Conservation (phyloP, 2,888 invertebrate genomes). For the Caenorhabditis afra region DNA sequence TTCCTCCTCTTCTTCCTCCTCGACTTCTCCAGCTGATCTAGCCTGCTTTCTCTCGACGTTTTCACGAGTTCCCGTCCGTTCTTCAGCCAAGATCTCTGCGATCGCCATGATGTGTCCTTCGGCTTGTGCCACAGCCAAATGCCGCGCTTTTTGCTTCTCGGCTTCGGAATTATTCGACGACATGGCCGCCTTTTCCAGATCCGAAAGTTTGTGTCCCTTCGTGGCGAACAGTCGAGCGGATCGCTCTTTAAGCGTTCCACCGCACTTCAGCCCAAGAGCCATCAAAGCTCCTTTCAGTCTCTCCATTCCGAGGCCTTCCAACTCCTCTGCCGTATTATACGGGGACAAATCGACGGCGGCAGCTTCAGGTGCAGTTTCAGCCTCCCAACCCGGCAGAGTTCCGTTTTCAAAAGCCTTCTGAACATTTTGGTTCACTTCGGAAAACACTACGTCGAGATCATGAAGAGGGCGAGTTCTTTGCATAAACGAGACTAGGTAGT, state of each 20-base stretch:
- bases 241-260: slow-evolving; percentile 94
- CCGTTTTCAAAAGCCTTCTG: slow-evolving; percentile 91
- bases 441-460: slow-evolving; percentile 70
- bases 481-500: slow-evolving; percentile 75
- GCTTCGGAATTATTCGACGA: slow-evolving; percentile 72
- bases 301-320: slow-evolving; percentile 96
- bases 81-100: slow-evolving; percentile 83
- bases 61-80: slow-evolving; percentile 93
- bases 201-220: slow-evolving; percentile 90
- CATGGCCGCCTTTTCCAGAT: slow-evolving; percentile 90
- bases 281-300: slow-evolving; percentile 97
- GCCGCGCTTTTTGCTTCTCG: slow-evolving; percentile 65
- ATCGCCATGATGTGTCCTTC: slow-evolving; percentile 58
- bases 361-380: slow-evolving; percentile 72
- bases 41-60: slow-evolving; percentile 98
- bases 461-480: slow-evolving; percentile 75
- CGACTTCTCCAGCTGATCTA: slow-evolving; percentile 83
- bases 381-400: slow-evolving; percentile 93
- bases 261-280: slow-evolving; percentile 97
- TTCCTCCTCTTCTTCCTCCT: slow-evolving; percentile 86
- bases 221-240: slow-evolving; percentile 96
- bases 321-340: slow-evolving; percentile 96
- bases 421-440: slow-evolving; percentile 83
- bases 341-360: slow-evolving; percentile 98
- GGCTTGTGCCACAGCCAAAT: slow-evolving; percentile 44